Evolutionary conservation across 2,797 vertebrate species (phyloP).

Genomic region (Craterocephalus amniculus): DNA sequence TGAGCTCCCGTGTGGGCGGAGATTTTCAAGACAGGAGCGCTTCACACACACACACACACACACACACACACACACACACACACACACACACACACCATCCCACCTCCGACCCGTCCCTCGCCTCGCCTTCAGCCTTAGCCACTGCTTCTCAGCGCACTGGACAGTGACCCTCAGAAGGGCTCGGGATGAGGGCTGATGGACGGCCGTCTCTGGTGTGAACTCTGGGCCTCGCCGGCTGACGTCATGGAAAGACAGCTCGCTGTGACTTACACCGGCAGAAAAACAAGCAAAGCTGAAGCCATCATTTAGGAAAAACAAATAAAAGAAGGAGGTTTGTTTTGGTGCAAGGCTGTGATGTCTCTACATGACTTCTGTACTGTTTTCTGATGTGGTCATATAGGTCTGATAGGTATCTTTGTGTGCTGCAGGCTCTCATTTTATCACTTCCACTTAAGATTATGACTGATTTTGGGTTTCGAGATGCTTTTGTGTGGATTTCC

Average conservation of each 20-base stretch:
- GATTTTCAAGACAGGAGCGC: constrained; percentile 76
- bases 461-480: background rate
- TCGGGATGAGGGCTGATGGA: constrained; percentile 71
- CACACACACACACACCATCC: too few species aligned
- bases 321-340: background rate
- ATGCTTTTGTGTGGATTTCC: background rate
- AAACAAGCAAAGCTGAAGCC: constrained; percentile 26
- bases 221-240: constrained; percentile 39
- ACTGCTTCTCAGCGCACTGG: constrained; percentile 61
- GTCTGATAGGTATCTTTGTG: background rate
- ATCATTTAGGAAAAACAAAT: constrained; percentile 21
- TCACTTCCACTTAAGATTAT: background rate
- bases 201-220: constrained; percentile 69
- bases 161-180: constrained; percentile 78
- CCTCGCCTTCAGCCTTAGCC: constrained; percentile 62
- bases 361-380: constrained; percentile 5
- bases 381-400: background rate
- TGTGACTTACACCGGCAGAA: constrained; percentile 44
- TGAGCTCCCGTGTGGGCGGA: constrained; percentile 71
- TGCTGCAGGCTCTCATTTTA: background rate
- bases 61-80: too few species aligned
- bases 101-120: constrained; percentile 40
- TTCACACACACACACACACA: too few species aligned
- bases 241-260: constrained; percentile 53
- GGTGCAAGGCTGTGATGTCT: constrained; percentile 27